phyloP scores from a whole-genome alignment of 1,140 invertebrate genomes.

The Brachionus paranguensis region DNA sequence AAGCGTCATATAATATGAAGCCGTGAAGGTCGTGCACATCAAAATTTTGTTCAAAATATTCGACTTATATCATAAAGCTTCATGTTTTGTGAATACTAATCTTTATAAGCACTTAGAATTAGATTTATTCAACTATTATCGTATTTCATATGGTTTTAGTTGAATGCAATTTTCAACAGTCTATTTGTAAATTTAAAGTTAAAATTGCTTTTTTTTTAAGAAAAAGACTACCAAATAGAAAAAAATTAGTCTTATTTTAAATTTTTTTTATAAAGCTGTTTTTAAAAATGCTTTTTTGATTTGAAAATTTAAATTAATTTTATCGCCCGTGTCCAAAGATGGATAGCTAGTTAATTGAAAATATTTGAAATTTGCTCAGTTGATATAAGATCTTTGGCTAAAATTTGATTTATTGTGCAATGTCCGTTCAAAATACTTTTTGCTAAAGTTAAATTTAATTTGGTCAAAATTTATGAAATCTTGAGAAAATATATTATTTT shows the following conservation, averaged over 20 bases:
- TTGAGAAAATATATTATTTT: background rate
- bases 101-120: background rate
- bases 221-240: background rate
- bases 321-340: background rate
- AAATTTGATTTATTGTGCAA: background rate
- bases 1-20: background rate
- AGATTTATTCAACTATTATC: background rate
- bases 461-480: background rate
- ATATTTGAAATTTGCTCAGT: background rate
- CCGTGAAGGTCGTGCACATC: background rate
- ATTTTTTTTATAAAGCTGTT: background rate
- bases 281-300: background rate
- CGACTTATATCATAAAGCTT: background rate
- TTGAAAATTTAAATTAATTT: background rate
- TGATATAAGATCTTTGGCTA: background rate
- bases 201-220: background rate
- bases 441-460: background rate
- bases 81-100: background rate
- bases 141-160: background rate
- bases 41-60: background rate
- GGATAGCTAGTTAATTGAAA: background rate
- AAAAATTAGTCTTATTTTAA: background rate
- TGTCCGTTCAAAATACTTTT: background rate
- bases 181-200: background rate
- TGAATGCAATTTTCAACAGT: background rate